These are phyloP conservation scores for Drosophila virilis DNA, from an alignment of 1,140 invertebrate genomes.

Conservation along the genomic window DNA sequence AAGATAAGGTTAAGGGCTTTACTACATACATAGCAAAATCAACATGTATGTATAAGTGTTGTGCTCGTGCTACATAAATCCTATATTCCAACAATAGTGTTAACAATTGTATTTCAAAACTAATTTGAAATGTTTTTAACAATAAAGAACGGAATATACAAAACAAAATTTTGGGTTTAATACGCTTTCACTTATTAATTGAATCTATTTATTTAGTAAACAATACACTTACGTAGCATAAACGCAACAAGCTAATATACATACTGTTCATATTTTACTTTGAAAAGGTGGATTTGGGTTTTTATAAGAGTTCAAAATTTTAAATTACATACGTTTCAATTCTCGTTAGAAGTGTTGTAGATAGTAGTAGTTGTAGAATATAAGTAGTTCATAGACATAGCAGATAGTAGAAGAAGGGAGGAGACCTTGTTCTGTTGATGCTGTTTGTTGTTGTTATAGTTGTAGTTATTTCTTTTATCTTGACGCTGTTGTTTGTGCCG, in stretches of 20 bases:
- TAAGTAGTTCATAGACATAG: constrained; percentile 29
- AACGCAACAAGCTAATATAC: constrained; percentile 4
- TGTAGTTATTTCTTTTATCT: constrained; percentile 6
- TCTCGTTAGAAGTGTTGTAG: constrained; percentile 53
- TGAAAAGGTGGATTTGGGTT: constrained; percentile 23
- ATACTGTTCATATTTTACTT: constrained; percentile 11
- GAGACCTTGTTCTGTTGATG: constrained; percentile 38
- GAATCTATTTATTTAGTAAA: background rate
- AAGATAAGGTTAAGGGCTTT: background rate
- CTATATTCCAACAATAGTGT: too few species aligned
- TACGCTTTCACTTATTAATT: too few species aligned
- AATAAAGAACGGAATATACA: too few species aligned
- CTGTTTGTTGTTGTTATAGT: constrained; percentile 33
- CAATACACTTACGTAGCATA: background rate
- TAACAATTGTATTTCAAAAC: too few species aligned
- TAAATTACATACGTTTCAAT: constrained; percentile 67
- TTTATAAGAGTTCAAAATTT: constrained; percentile 34
- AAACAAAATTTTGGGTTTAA: too few species aligned
- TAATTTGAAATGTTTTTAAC: too few species aligned
- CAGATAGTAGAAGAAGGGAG: constrained; percentile 40
- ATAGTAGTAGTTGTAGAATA: constrained; percentile 42
- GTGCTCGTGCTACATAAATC: background rate
- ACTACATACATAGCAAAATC: constrained; percentile 1
- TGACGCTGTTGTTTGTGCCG: constrained; percentile 5
- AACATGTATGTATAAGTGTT: background rate